These are phyloP conservation scores for Myocastor coypus DNA, from an alignment of 2,113 vertebrate genomes.

Conservation along the genomic window DNA sequence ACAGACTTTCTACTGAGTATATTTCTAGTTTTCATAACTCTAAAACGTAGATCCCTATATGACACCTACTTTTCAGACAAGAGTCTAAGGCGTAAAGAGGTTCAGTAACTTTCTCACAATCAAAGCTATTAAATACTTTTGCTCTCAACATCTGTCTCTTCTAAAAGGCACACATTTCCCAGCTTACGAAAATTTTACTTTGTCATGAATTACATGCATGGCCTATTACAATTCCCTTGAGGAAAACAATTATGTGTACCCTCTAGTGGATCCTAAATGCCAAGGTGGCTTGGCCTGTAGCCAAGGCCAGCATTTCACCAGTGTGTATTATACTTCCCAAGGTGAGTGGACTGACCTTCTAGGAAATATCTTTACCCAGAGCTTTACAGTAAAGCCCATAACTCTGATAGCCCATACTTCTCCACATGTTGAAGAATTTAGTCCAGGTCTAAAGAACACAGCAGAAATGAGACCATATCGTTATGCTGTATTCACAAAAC, in stretches of 20 bases:
- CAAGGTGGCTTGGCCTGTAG: background rate
- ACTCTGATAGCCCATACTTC: background rate
- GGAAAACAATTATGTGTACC: background rate
- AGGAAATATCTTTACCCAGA: conserved; percentile 4
- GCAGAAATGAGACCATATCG: conserved; percentile 1
- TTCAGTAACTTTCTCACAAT: conserved; percentile 23
- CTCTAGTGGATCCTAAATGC: conserved; percentile 10
- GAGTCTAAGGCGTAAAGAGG: conserved; percentile 43
- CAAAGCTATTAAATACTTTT: conserved; percentile 3
- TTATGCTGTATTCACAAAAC: conserved; percentile 46
- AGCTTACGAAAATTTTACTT: conserved; percentile 18
- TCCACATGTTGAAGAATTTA: background rate
- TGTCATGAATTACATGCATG: background rate
- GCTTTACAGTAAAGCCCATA: background rate
- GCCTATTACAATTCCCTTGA: background rate
- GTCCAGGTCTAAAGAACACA: background rate
- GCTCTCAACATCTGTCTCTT: background rate
- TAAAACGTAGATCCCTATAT: background rate
- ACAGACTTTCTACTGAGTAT: background rate
- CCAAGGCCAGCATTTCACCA: background rate
- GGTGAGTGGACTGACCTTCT: background rate
- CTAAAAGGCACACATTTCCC: conserved; percentile 22
- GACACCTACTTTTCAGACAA: conserved; percentile 31
- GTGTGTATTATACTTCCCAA: background rate
- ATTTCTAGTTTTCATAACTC: background rate